Conservation (phyloP, 1,140 invertebrate species). For the Yoshiicerus persimilis region DNA sequence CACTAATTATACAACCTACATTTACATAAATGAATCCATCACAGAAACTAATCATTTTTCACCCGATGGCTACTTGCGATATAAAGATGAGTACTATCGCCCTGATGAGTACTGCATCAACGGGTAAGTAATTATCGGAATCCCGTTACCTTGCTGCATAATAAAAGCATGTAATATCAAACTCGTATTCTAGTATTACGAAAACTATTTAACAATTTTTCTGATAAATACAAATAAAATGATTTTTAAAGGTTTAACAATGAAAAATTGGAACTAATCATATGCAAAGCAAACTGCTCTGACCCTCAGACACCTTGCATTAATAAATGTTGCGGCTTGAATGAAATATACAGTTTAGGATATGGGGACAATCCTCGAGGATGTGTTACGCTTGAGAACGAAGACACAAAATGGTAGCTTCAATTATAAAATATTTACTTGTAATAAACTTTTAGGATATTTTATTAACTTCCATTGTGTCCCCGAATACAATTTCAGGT, state of each 20-base stretch:
- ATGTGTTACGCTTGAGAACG: background rate
- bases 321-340: conserved; percentile 27
- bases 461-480: background rate
- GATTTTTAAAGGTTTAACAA: background rate
- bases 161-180: background rate
- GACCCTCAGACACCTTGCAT: conserved; percentile 31
- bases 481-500: background rate
- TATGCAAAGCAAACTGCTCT: conserved; percentile 24
- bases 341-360: conserved; percentile 36
- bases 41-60: conserved; percentile 11
- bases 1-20: background rate
- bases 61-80: conserved; percentile 29
- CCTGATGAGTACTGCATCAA: conserved; percentile 35
- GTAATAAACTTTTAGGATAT: background rate
- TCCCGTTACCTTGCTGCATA: background rate
- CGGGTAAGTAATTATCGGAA: background rate
- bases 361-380: conserved; percentile 9
- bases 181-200: background rate
- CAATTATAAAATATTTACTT: background rate
- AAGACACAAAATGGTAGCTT: background rate
- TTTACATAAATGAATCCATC: conserved; percentile 3
- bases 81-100: conserved; percentile 32
- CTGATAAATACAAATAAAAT: background rate
- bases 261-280: background rate
- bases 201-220: background rate